Conservation (phyloP, 1,140 invertebrate genomes). For the Calosoma granatense region DNA sequence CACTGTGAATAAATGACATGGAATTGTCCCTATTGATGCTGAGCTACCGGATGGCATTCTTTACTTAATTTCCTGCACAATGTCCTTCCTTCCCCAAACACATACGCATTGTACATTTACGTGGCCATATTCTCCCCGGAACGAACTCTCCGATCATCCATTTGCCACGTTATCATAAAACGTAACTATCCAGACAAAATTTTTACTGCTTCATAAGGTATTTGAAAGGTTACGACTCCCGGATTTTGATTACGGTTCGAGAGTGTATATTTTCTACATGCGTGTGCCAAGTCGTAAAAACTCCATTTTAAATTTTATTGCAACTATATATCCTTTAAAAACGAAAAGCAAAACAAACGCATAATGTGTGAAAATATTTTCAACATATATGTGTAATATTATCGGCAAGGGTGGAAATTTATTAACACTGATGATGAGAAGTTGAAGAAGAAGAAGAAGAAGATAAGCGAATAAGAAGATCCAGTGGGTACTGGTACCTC, state of each 20-base stretch:
- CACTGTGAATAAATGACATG: conserved; percentile 5
- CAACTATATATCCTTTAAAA: not conserved
- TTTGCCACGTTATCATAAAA: not conserved
- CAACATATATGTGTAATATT: too few relatives aligned
- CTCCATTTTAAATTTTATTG: not conserved
- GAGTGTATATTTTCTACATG: not conserved
- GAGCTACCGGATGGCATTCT: not conserved
- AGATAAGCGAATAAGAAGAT: too few relatives aligned
- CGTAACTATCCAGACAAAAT: not conserved
- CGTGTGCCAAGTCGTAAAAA: not conserved
- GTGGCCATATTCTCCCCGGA: too few relatives aligned
- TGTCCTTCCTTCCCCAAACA: not conserved
- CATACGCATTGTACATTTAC: not conserved
- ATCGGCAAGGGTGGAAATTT: too few relatives aligned
- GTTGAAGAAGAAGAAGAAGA: too few relatives aligned
- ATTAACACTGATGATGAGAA: too few relatives aligned
- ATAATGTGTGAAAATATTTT: too few relatives aligned
- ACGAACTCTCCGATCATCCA: too few relatives aligned
- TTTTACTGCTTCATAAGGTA: not conserved
- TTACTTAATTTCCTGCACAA: not conserved
- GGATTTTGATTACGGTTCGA: not conserved
- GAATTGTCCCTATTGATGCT: not conserved
- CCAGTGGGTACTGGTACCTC: too few relatives aligned
- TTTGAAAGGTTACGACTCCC: not conserved
- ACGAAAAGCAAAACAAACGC: too few relatives aligned